phyloP scores from a whole-genome alignment of 2,888 invertebrate genomes.

The Drosophila imparisetae region DNA sequence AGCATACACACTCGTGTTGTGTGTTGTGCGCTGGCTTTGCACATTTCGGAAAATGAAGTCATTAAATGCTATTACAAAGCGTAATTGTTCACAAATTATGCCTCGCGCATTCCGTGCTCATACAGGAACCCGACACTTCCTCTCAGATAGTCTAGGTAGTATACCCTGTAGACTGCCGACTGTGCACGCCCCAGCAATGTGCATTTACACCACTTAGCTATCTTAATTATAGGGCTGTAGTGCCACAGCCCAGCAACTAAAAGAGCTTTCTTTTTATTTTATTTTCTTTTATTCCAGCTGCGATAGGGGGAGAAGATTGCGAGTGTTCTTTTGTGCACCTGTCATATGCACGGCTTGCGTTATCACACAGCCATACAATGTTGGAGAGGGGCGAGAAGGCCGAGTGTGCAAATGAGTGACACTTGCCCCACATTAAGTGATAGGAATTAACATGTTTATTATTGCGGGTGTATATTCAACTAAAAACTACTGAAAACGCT shows the following conservation, averaged over 20 bases:
- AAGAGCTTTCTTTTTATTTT: constrained; percentile 18
- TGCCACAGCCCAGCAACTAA: constrained; percentile 26
- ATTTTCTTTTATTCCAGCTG: constrained; percentile 10
- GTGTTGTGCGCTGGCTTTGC: constrained; percentile 19
- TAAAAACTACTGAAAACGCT: constrained; percentile 31
- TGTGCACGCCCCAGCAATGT: constrained; percentile 52
- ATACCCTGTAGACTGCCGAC: constrained; percentile 10
- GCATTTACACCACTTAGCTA: constrained; percentile 72
- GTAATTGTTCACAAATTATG: constrained; percentile 80
- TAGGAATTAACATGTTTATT: constrained; percentile 58
- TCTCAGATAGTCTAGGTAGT: constrained; percentile 32
- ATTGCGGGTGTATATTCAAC: constrained; percentile 1
- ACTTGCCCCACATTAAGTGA: constrained; percentile 49
- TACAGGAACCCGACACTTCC: constrained; percentile 52
- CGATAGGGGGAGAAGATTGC: constrained; percentile 1
- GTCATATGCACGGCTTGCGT: constrained; percentile 49
- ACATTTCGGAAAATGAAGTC: constrained; percentile 71
- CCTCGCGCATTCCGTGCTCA: constrained; percentile 38
- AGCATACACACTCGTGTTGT: background rate
- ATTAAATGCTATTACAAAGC: constrained; percentile 80
- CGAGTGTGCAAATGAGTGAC: constrained; percentile 62
- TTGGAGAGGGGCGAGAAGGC: constrained; percentile 30
- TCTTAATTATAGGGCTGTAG: constrained; percentile 68
- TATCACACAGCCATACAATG: background rate
- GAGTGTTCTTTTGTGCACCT: constrained; percentile 61